A percentile compares a stretch with the other conserved stretches of the same genome.
These are phyloP conservation scores for Brachionus plicatilis DNA, from an alignment of 1,140 invertebrate species.

Conservation along the genomic window DNA sequence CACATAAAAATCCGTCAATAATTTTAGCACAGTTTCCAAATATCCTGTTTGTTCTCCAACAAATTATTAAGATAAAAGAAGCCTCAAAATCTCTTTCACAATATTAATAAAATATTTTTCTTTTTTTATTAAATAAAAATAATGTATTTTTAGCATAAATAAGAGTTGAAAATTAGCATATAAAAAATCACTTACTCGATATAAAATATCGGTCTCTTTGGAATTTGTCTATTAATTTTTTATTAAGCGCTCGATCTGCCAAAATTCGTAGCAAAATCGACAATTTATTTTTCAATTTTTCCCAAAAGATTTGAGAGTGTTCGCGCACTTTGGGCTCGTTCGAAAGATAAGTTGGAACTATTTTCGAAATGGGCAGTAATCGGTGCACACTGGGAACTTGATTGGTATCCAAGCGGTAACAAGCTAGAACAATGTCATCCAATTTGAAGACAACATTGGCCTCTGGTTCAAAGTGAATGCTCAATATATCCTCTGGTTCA, in stretches of 20 bases:
- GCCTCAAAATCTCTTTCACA: too few species aligned
- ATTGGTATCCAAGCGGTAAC: slow-evolving; percentile 6
- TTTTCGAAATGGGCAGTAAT: neutral
- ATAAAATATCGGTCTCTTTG: slow-evolving; percentile 98
- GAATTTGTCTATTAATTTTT: slow-evolving; percentile 80
- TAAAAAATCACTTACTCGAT: slow-evolving; percentile 67
- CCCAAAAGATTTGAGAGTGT: slow-evolving; percentile 86
- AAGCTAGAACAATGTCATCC: neutral
- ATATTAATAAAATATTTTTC: too few species aligned
- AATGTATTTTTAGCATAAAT: too few species aligned
- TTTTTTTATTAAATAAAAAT: too few species aligned
- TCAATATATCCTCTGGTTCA: neutral
- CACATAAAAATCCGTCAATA: too few species aligned
- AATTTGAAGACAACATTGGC: neutral
- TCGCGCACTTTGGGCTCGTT: slow-evolving; percentile 62
- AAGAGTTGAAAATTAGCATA: too few species aligned
- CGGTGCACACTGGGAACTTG: neutral
- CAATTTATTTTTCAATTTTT: slow-evolving; percentile 59
- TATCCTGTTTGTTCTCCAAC: too few species aligned
- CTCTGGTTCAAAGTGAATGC: neutral
- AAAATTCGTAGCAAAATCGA: neutral
- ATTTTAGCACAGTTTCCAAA: too few species aligned
- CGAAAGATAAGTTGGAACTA: neutral
- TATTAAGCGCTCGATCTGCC: slow-evolving; percentile 54
- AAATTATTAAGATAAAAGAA: too few species aligned